Evolutionary conservation across 2,888 invertebrate species (phyloP).

Genomic region (Cenopis cana): DNA sequence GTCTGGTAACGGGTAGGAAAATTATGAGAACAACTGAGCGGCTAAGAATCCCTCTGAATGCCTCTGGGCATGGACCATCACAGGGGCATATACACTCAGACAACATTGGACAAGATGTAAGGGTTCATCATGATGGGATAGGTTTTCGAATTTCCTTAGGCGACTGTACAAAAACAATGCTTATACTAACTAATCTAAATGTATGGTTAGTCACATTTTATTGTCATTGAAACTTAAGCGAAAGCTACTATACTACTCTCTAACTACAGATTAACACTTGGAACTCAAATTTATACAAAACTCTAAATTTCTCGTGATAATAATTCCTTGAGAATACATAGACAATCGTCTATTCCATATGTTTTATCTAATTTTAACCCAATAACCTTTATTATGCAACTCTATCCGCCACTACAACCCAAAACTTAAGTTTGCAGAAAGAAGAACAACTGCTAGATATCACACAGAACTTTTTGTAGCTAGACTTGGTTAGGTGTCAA

Average conservation of each 20-base stretch:
- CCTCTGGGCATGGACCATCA: too few relatives aligned
- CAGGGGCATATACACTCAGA: too few relatives aligned
- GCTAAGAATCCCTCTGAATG: too few relatives aligned
- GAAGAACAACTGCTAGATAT: background rate
- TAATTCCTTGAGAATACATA: background rate
- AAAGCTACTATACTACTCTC: constrained; percentile 30
- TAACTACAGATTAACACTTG: constrained; percentile 29
- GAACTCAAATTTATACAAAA: background rate
- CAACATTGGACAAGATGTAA: constrained; percentile 40
- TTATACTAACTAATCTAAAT: constrained; percentile 18
- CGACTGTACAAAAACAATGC: constrained; percentile 27
- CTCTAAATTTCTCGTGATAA: background rate
- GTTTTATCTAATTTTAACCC: background rate
- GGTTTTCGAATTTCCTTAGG: constrained; percentile 28
- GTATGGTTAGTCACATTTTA: constrained; percentile 39
- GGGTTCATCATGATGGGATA: constrained; percentile 21
- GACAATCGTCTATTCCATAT: background rate
- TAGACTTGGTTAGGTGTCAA: too few relatives aligned
- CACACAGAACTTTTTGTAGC: too few relatives aligned
- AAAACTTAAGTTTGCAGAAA: constrained; percentile 14
- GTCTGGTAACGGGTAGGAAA: too few relatives aligned
- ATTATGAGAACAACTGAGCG: too few relatives aligned
- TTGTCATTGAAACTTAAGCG: constrained; percentile 26
- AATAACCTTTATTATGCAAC: constrained; percentile 1
- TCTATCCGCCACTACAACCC: constrained; percentile 13